A percentile compares a stretch with the other conserved stretches of the same genome.
Conservation (phyloP, 2,113 vertebrate species). For the Vidua macroura region DNA sequence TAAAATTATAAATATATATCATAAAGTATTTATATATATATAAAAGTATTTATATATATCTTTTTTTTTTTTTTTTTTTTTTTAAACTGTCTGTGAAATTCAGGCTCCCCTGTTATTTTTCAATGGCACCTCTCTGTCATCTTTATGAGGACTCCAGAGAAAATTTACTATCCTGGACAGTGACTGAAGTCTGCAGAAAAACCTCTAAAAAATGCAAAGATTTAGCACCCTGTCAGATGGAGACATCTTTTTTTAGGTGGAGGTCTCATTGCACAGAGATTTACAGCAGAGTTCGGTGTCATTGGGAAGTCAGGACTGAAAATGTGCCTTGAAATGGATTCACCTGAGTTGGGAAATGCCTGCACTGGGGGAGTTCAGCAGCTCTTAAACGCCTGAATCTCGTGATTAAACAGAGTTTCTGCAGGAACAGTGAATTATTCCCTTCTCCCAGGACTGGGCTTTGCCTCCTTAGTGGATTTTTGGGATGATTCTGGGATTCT, state of each 20-base stretch:
- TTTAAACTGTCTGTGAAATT: not conserved
- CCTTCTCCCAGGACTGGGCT: constrained; percentile 2
- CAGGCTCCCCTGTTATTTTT: not conserved
- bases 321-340: not conserved
- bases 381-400: not conserved
- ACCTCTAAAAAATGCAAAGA: not conserved
- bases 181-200: not conserved
- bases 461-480: constrained; percentile 41
- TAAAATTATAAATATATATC: too few relatives aligned
- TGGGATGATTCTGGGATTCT: constrained; percentile 37
- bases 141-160: not conserved
- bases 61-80: not conserved
- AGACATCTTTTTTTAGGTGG: not conserved
- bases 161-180: not conserved
- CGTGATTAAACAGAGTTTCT: not conserved
- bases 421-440: not conserved
- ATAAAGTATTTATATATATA: not conserved
- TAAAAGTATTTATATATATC: accelerated
- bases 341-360: not conserved
- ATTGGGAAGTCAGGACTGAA: not conserved
- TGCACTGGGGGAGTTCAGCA: not conserved
- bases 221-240: not conserved
- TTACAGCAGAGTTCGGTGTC: not conserved
- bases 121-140: not conserved
- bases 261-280: not conserved